Base-by-base conservation (phyloP, 2,888 invertebrate genomes). In the Ennomos fuscantarius region DNA sequence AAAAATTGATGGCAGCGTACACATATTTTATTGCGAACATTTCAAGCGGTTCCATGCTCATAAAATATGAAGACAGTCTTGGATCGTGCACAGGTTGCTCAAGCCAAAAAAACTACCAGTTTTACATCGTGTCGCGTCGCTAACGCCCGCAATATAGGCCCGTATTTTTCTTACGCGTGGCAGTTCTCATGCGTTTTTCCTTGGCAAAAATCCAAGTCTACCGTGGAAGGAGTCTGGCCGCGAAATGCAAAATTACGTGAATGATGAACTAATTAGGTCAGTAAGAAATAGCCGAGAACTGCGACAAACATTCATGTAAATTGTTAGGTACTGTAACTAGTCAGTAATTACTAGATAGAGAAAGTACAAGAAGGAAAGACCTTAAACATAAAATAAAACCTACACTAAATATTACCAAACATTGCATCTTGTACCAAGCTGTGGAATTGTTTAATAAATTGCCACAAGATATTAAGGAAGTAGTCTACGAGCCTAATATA, bases 101-200 rank as follows among this genome's bases (percentile, higher is more conserved):
- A 37, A 45, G 45, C 46, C 52, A 56, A 60, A 44, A 55, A 54
- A 49, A 24, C n/a, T 44, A 40, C 53, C 49, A 36, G 47, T 40
- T 52, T 46, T 55, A 49, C 50, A 11, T 39, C 40, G 10, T n/a
- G 58, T 48, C 44, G 53, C 50, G 44, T 37, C 37, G 50, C 45
- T 47, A 47, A 53, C 56, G 54, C 33, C 24, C 33, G 51, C 24
- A 49, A 60, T 36, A 57, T 39, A 8, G 34, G 9, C 31, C 44
- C 47, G 59, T 63, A 40, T 61, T 42, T 65, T 47, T 24, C 32
- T 12, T 47, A 36, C 48, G 42, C 39, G 39, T 49, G 42, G 6
- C 35, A 50, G 13, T 32, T 13, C 43, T 55, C 37, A 56, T 60
- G 56, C 58, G 55, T 63, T 62, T 49, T 59, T 42, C 40, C 36